Evolutionary conservation across 2,888 invertebrate species (phyloP).

Genomic region (Cantharis rufa): DNA sequence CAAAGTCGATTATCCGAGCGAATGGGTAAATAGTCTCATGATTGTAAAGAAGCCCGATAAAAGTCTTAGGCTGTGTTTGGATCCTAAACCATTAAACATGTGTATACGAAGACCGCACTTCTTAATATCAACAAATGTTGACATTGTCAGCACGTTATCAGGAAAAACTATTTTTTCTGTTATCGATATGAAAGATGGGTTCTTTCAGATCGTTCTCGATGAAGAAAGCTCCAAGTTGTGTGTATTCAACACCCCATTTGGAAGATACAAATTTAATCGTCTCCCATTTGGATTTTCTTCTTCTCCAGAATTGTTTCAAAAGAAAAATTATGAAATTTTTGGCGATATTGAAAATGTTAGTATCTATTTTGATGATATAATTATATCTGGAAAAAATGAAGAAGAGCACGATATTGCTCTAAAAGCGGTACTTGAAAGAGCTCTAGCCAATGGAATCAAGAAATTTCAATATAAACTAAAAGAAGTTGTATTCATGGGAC

Average conservation of each 20-base stretch:
- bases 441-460: constrained; percentile 37
- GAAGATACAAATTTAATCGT: background rate
- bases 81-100: too few relatives aligned
- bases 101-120: too few relatives aligned
- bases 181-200: too few relatives aligned
- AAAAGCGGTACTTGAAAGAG: constrained; percentile 35
- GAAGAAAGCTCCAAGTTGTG: background rate
- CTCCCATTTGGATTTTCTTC: background rate
- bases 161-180: too few relatives aligned
- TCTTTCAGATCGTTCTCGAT: background rate
- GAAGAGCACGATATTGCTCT: constrained; percentile 38
- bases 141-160: too few relatives aligned
- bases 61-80: too few relatives aligned
- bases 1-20: too few relatives aligned
- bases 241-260: background rate
- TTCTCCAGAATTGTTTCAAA: background rate
- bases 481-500: constrained; percentile 40
- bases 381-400: constrained; percentile 30
- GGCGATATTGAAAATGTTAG: background rate
- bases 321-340: background rate
- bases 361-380: too few relatives aligned
- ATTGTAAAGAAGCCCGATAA: too few relatives aligned
- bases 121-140: too few relatives aligned
- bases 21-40: background rate
- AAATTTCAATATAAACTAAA: constrained; percentile 38